Base-by-base conservation (phyloP, 2,888 invertebrate genomes). In the Sphaerophoria rueppellii region DNA sequence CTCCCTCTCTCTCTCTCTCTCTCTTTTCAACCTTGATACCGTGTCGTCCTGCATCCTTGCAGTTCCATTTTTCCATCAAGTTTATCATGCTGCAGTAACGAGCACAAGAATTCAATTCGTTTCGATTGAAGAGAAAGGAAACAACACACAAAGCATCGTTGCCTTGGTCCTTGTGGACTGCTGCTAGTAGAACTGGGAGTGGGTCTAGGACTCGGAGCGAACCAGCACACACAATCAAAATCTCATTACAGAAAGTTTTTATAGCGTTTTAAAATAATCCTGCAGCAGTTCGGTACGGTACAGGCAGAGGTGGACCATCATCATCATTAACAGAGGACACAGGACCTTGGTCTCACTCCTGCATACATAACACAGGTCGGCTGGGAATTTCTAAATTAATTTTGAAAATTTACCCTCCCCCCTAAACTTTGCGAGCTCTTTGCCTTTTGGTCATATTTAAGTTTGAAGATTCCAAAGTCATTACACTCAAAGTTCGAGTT, bases 211-310 rank as follows among this genome's bases (percentile, higher is more conserved):
- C 34, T 32, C 37, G 54, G 67, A 67, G 32, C 40, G 24, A 52
- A 65, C 54, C 67, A 67, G 67, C 67, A 79, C 75, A 79, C 80
- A 83, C 83, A 80, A 83, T 83, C 83, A 83, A 83, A 83, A 80
- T 80, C 83, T 83, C 83, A 83, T 83, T 83, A 83, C 67, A 72
- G 71, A 76, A 83, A 83, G 75, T 83, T 83, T 75, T 83, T 83
- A 80, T 71, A 67, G 79, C 55, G 72, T 69, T 83, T 72, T 80
- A 61, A 80, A 80, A 75, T 83, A 80, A 75, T 83, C 83, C 83
- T 76, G 61, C 63, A 82, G 77, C 78, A 63, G 58, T 61, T 40
- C 50, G 57, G n/a, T 6, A 65, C 55, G 9, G 14, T 24, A 24
- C 50, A 34, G 12, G 34, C 37, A 9, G 43, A 60, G 67, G 24